A percentile compares a stretch with the other conserved stretches of the same genome.
These are phyloP conservation scores for Pagetopsis macropterus DNA, from an alignment of 2,797 vertebrate genomes.

Conservation along the genomic window DNA sequence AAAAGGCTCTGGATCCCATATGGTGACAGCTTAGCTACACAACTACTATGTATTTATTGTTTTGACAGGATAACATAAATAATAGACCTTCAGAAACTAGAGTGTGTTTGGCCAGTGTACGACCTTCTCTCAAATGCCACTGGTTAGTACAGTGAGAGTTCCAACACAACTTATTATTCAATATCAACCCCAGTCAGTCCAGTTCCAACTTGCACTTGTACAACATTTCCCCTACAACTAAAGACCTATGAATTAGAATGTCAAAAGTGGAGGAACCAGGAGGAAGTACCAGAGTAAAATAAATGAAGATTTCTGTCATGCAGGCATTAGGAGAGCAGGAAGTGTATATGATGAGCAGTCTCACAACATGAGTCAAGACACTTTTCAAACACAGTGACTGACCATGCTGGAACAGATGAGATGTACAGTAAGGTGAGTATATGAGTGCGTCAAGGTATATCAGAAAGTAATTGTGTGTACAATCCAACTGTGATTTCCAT, in stretches of 20 bases:
- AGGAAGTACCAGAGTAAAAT: constrained; percentile 7
- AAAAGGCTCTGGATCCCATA: no score
- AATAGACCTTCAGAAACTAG: neutral
- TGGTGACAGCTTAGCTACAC: neutral
- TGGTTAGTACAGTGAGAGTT: neutral
- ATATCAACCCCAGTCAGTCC: constrained; percentile 2
- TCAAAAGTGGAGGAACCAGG: constrained; percentile 10
- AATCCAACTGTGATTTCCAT: constrained; percentile 40
- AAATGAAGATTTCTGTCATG: constrained; percentile 1
- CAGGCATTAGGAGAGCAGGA: constrained; percentile 23
- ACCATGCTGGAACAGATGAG: constrained; percentile 10
- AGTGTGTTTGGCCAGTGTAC: constrained; percentile 2
- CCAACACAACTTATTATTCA: constrained; percentile 14
- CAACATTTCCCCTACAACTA: constrained; percentile 15
- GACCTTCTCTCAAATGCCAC: neutral
- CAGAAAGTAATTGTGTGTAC: constrained; percentile 35
- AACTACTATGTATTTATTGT: neutral
- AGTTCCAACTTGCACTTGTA: constrained; percentile 9
- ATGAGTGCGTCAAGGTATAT: constrained; percentile 31
- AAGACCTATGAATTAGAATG: constrained; percentile 22
- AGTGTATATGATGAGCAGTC: constrained; percentile 31
- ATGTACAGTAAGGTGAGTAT: neutral
- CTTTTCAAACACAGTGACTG: constrained; percentile 23
- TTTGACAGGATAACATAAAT: neutral
- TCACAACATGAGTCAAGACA: constrained; percentile 20